Conservation (phyloP, 1,140 invertebrate genomes). For the Aporrectodea caliginosa region DNA sequence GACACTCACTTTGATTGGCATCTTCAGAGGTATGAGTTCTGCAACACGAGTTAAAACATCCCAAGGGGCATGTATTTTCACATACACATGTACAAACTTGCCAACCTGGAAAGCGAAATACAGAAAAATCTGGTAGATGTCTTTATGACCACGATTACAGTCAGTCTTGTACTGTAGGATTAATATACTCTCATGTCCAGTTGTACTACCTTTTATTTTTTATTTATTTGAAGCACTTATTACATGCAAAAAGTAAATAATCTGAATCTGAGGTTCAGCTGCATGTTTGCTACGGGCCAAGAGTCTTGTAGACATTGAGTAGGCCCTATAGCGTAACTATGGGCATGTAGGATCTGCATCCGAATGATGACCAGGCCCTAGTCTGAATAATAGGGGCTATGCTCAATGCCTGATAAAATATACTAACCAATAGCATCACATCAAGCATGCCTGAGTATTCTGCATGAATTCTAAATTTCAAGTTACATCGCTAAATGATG, state of each 20-base stretch:
- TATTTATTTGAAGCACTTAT: too few species aligned
- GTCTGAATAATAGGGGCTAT: too few species aligned
- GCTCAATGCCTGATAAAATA: too few species aligned
- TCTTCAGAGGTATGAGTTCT: slow-evolving; percentile 81
- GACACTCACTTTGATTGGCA: slow-evolving; percentile 62
- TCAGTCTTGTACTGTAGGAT: background rate
- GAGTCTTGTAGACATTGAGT: too few species aligned
- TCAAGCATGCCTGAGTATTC: too few species aligned
- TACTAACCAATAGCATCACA: too few species aligned
- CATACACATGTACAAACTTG: slow-evolving; percentile 69
- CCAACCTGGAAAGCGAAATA: slow-evolving; percentile 45
- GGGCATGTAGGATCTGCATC: too few species aligned
- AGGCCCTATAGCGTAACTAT: too few species aligned
- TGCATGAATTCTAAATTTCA: too few species aligned
- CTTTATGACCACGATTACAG: background rate
- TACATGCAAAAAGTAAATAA: too few species aligned
- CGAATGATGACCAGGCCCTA: too few species aligned
- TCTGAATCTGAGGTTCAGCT: background rate
- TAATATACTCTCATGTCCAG: background rate
- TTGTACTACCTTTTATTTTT: background rate
- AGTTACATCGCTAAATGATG: too few species aligned
- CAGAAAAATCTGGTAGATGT: slow-evolving; percentile 17
- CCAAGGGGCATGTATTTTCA: slow-evolving; percentile 90
- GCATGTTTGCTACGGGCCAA: background rate
- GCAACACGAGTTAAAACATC: slow-evolving; percentile 80